phyloP scores from a whole-genome alignment of 2,888 invertebrate species.

The Pseudeuparius sepicola region DNA sequence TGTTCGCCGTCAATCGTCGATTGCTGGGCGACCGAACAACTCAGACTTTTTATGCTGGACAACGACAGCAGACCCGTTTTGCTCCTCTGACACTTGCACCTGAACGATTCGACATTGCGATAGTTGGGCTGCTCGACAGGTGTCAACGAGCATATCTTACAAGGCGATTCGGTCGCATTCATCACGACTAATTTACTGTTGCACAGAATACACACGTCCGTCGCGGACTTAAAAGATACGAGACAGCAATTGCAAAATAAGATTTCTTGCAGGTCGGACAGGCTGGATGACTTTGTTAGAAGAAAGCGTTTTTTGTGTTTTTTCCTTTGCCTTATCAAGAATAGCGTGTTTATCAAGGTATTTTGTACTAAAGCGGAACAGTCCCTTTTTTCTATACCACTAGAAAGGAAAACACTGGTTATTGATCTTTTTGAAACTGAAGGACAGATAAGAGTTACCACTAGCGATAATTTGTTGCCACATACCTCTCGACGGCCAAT shows the following conservation, averaged over 20 bases:
- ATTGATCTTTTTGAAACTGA: too few relatives aligned
- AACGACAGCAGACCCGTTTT: constrained; percentile 33
- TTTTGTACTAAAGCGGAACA: constrained; percentile 31
- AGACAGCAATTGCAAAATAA: constrained; percentile 24
- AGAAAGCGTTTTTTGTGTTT: background rate
- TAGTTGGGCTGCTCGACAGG: constrained; percentile 31
- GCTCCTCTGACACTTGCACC: constrained; percentile 34
- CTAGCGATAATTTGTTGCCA: too few relatives aligned
- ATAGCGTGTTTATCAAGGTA: constrained; percentile 24
- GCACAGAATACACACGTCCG: constrained; percentile 32
- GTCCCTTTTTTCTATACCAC: constrained; percentile 22
- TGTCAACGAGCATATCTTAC: constrained; percentile 36
- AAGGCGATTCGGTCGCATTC: constrained; percentile 36
- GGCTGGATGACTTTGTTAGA: constrained; percentile 21
- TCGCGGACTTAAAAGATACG: constrained; percentile 20
- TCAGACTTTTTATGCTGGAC: constrained; percentile 36
- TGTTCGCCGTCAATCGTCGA: constrained; percentile 29
- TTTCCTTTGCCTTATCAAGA: constrained; percentile 12
- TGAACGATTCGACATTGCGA: constrained; percentile 33
- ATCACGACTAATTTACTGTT: constrained; percentile 31
- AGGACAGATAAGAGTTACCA: too few relatives aligned
- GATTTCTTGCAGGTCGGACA: constrained; percentile 20
- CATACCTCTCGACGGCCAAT: constrained; percentile 24
- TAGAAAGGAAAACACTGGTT: constrained; percentile 22
- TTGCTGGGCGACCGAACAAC: constrained; percentile 35